Conservation (phyloP, 2,113 vertebrate species). For the Plectropomus leopardus region DNA sequence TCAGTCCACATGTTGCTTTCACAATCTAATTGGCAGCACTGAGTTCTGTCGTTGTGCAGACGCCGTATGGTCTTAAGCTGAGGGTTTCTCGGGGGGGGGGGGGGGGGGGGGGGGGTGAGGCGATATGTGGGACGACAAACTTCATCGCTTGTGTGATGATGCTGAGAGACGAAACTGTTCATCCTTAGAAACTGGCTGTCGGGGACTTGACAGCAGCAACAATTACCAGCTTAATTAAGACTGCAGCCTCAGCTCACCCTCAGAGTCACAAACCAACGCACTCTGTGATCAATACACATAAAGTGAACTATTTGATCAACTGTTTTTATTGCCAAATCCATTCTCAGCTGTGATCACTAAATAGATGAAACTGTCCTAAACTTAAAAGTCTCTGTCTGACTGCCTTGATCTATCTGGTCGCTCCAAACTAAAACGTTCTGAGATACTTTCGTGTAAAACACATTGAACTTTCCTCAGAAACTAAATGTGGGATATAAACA, state of each 20-base stretch:
- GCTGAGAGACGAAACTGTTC: not conserved
- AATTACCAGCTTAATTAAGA: not conserved
- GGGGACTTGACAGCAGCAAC: not conserved
- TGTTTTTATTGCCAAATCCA: conserved; percentile 7
- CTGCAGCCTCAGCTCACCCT: not conserved
- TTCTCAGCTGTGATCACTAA: not conserved
- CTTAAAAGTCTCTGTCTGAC: not conserved
- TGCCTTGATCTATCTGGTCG: not conserved
- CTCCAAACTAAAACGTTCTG: not conserved
- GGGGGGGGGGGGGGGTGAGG: not conserved
- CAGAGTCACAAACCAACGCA: not conserved
- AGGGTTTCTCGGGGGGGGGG: not conserved
- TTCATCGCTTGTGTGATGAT: not conserved
- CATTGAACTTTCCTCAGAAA: not conserved
- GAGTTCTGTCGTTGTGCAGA: not conserved
- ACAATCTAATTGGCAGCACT: not conserved
- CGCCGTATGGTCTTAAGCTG: not conserved
- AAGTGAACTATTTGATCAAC: conserved; percentile 1
- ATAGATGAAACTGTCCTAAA: not conserved
- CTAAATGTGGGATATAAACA: conserved; percentile 3
- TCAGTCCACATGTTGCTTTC: not conserved
- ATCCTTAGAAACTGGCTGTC: not conserved
- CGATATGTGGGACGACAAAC: not conserved
- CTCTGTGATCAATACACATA: not conserved
- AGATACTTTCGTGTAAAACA: not conserved